Conservation (phyloP, 2,113 vertebrate species). For the Pomatorhinus ruficollis region DNA sequence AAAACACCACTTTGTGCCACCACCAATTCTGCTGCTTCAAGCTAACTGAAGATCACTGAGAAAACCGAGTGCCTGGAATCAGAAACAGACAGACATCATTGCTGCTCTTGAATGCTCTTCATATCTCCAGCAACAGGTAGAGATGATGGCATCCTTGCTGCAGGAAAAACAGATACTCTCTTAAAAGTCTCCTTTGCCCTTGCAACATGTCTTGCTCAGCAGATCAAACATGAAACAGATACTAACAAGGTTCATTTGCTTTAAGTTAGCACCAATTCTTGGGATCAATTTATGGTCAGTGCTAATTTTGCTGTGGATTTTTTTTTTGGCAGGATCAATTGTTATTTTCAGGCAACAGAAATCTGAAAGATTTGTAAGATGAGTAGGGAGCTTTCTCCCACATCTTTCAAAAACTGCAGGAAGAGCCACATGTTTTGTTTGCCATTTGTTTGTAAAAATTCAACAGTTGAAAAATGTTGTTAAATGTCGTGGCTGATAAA, state of each 20-base stretch:
- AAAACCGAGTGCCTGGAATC: not conserved
- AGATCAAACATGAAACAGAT: not conserved
- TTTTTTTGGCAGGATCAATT: not conserved
- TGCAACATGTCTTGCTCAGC: not conserved
- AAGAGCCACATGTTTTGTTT: not conserved
- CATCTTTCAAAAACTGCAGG: not conserved
- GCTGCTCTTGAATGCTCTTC: not conserved
- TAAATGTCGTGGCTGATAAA: conserved; percentile 5
- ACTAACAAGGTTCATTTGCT: not conserved
- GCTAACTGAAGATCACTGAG: not conserved
- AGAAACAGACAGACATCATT: not conserved
- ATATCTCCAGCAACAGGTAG: not conserved
- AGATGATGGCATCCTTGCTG: not conserved
- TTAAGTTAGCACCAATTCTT: not conserved
- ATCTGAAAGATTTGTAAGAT: not conserved
- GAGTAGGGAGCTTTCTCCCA: not conserved
- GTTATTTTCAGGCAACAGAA: not conserved
- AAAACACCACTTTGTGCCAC: not conserved
- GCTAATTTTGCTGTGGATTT: not conserved
- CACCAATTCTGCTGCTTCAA: not conserved
- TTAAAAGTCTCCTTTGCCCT: not conserved
- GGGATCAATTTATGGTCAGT: not conserved
- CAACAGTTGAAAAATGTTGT: not conserved
- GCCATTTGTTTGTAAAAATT: not conserved
- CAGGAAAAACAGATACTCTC: not conserved